Evolutionary conservation across 2,113 vertebrate species (phyloP), one percentile per base, ranked within the genome.

Genomic region (Tupaia chinensis): DNA sequence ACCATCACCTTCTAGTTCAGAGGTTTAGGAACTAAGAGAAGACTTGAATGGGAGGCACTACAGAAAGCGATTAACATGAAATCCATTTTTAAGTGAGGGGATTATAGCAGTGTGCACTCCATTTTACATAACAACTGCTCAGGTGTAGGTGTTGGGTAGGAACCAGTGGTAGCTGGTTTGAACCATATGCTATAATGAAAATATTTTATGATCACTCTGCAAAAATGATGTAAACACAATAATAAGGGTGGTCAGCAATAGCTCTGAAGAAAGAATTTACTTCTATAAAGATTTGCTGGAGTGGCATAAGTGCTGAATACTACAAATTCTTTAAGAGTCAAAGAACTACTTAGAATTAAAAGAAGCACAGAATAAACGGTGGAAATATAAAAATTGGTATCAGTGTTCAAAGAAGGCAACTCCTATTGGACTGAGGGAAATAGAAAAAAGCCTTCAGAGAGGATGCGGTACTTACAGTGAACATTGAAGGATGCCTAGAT

Each of bases 201-300:
- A 93, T 95, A 95, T 76, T 91, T 96, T 97, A 97, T 87, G 76
- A 70, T 27, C 20, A 83, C 70, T 94, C 92, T 91, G 58, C 87
- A 95, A 93, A 97, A 79, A 93, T 78, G 87, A 93, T 94, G 27
- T 89, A 82, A 77, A 95, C 83, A 44, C 79, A 91, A n/a, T 93
- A 96, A 96, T 34, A 89, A 96, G 19, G 10, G n/a, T 95, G 53
- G 27, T 54, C 44, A 89, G 68, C 54, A 87, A 27, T 32, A 29
- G 53, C 25, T 63, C 80, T 86, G 83, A 93, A 79, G 79, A 95
- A 83, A 74, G 66, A 95, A 74, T 95, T 95, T 92, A n/a, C 58
- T 93, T 93, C 92, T 44, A 53, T 93, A 66, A 91, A 76, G 25
- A 94, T 60, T 60, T 76, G 5, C 32, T 94, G 17, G 19, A 20